These are phyloP conservation scores for Macquaria australasica DNA, from an alignment of 2,113 vertebrate species.

Conservation along the genomic window DNA sequence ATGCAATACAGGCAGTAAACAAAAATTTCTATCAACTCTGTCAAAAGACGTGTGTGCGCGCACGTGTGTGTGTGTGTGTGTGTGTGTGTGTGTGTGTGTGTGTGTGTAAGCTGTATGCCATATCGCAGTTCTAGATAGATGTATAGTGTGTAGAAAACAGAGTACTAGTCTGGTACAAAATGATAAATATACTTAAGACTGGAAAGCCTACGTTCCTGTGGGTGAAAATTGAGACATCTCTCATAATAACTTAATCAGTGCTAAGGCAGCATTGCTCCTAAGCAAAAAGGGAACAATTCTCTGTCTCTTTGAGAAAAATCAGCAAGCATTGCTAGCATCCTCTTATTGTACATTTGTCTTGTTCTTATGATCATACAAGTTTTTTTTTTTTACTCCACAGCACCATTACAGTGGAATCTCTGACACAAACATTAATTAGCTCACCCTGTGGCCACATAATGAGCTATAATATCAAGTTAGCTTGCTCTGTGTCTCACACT, in stretches of 20 bases:
- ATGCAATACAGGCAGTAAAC: not conserved
- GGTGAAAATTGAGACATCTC: not conserved
- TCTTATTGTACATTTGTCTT: conserved; percentile 8
- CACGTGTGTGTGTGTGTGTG: no score
- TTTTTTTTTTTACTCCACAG: not conserved
- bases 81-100: not conserved
- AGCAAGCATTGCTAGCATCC: not conserved
- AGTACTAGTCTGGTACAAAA: not conserved
- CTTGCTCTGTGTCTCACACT: not conserved
- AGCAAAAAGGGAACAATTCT: conserved; percentile 2
- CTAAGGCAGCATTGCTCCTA: not conserved
- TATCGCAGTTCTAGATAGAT: not conserved
- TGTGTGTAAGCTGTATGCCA: not conserved
- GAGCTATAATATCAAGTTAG: conserved; percentile 24
- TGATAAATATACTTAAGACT: not conserved
- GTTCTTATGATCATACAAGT: not conserved
- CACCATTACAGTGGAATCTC: conserved; percentile 16
- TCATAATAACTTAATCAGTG: conserved; percentile 26
- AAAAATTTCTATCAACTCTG: not conserved
- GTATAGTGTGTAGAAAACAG: not conserved
- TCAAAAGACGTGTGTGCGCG: not conserved
- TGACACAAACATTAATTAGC: conserved; percentile 27
- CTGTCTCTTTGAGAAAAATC: conserved; percentile 21
- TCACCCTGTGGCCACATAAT: conserved; percentile 21
- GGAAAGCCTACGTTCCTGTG: not conserved